phyloP scores from a whole-genome alignment of 2,113 vertebrate genomes.

The Muntiacus reevesi region DNA sequence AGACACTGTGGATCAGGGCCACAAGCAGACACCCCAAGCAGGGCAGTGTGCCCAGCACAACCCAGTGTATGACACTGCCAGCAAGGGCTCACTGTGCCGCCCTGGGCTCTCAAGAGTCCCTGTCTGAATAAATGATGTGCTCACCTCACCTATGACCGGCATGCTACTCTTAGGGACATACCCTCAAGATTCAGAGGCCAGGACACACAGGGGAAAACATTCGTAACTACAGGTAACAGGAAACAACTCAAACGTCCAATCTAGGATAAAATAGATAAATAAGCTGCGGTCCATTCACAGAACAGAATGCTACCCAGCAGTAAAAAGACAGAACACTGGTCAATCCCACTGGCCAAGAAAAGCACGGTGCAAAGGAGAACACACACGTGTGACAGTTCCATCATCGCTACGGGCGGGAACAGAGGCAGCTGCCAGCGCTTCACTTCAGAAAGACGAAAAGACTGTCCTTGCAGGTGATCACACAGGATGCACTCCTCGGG shows the following conservation, averaged over 20 bases:
- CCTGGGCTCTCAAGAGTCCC: not conserved
- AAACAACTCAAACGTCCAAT: not conserved
- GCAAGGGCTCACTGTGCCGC: not conserved
- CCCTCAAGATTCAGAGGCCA: not conserved
- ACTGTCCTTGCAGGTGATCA: not conserved
- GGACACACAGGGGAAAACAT: not conserved
- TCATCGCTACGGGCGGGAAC: fast-evolving
- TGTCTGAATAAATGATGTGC: fast-evolving
- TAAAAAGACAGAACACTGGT: fast-evolving
- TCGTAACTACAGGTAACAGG: not conserved
- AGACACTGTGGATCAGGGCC: not conserved
- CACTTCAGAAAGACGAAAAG: not conserved
- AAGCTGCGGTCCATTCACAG: not conserved
- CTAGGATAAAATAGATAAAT: not conserved
- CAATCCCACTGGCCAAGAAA: not conserved
- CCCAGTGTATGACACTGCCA: fast-evolving
- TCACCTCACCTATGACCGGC: not conserved
- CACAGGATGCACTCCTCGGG: fast-evolving
- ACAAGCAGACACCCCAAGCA: fast-evolving
- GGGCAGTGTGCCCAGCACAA: not conserved
- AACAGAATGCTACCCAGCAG: not conserved
- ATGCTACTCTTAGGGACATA: no score
- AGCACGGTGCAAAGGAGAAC: not conserved
- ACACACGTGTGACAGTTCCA: fast-evolving
- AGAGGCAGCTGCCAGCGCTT: not conserved